Evolutionary conservation across 2,888 invertebrate genomes (phyloP), one percentile per base, ranked within the genome.

Genomic region (Mycalesis mineus): DNA sequence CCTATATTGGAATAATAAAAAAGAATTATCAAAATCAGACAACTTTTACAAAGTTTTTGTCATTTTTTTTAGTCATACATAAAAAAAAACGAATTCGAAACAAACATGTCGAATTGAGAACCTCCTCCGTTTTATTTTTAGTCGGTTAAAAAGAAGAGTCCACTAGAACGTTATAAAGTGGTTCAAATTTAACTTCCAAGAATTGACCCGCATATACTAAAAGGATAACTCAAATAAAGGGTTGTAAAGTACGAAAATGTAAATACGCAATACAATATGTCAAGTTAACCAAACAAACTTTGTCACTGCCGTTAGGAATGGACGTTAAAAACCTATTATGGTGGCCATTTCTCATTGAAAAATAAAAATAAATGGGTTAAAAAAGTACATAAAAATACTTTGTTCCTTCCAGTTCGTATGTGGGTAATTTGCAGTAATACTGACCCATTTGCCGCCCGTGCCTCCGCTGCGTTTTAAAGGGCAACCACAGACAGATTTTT

Each of bases 351-450:
- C 44, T 55, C 55, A 52, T 58, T 39, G 45, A 17, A 47, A 57
- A 50, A 44, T 47, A 31, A 47, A 33, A 47, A 33, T 14, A 47
- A 33, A 1, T 9, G 1, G 14, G 14, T 14, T 7, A 33, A 6
- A 37, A 11, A 49, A 1, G 7, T 13, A 39, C 50, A 50, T 52
- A 42, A 56, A 50, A 62, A 59, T 59, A 62, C 59, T 56, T 59
- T 62, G 56, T 62, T 56, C 41, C 29, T 33, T 33, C 48, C 42
- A 48, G 47, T 31, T 52, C 52, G 50, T 54, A 62, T 61, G 57
- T 55, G 58, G 60, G 59, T 62, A 65, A 65, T 65, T 64, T 64
- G 60, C 57, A 50, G 48, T 62, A 62, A 62, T 61, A 57, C 52
- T 56, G 60, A 61, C 59, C 61, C 56, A 61, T 65, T 62, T 61